Conservation (phyloP, 1,140 invertebrate species). For the Armadillidium nasatum region DNA sequence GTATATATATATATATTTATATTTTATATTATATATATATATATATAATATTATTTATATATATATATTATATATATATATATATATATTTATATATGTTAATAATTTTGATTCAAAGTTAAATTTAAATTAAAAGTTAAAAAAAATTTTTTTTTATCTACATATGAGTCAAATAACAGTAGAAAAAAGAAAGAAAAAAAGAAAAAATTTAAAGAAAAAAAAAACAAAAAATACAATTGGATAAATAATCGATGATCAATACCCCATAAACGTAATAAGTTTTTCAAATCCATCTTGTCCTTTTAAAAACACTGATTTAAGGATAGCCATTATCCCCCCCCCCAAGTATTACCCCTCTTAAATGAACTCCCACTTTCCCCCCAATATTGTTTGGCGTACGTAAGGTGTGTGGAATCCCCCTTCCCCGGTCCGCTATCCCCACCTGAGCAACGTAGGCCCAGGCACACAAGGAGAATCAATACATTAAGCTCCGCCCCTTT, state of each 20-base stretch:
- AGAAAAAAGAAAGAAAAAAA: too few species aligned
- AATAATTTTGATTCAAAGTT: too few species aligned
- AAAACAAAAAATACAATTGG: not conserved
- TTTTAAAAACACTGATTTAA: not conserved
- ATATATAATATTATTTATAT: too few species aligned
- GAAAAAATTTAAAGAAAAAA: not conserved
- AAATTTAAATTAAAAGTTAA: too few species aligned
- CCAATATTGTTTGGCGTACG: not conserved
- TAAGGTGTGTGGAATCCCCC: not conserved
- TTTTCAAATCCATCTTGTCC: constrained; percentile 2
- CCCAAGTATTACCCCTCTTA: not conserved
- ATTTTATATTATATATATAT: too few species aligned
- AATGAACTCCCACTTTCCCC: not conserved
- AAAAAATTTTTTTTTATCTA: too few species aligned
- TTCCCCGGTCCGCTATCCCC: not conserved
- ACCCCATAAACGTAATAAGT: not conserved
- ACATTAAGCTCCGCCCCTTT: not conserved
- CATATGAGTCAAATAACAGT: too few species aligned
- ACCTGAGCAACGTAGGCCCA: constrained; percentile 1
- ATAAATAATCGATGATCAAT: not conserved
- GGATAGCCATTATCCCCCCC: not conserved
- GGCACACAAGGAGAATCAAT: not conserved
- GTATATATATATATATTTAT: too few species aligned
- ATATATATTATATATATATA: too few species aligned
- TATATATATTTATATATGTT: too few species aligned